These are phyloP conservation scores for Callyntrura sp. DNA, from an alignment of 2,888 invertebrate genomes.

Conservation along the genomic window DNA sequence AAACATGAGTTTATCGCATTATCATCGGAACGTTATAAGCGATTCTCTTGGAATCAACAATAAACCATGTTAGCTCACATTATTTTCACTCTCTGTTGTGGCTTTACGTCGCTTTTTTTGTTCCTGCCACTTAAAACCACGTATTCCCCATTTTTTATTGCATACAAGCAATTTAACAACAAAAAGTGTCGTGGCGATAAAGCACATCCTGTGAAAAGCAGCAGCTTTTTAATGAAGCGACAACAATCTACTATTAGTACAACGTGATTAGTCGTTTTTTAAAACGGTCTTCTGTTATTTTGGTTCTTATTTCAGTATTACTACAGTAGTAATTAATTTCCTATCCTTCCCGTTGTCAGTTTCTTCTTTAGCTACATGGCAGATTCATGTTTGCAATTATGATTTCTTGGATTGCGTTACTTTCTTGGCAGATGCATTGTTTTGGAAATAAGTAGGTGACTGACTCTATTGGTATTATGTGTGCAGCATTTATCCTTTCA, in stretches of 20 bases:
- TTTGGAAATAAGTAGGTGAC: slow-evolving; percentile 30
- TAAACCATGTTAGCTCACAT: neutral
- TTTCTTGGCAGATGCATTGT: slow-evolving; percentile 13
- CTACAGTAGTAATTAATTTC: slow-evolving; percentile 43
- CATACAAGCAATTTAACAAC: neutral
- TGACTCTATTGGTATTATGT: neutral
- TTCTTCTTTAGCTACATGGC: neutral
- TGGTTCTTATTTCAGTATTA: neutral
- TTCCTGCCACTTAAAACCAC: neutral
- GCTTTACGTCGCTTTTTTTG: slow-evolving; percentile 4
- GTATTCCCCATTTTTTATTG: neutral
- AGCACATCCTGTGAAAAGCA: slow-evolving; percentile 62
- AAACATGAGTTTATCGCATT: slow-evolving; percentile 6
- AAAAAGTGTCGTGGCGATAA: slow-evolving; percentile 44
- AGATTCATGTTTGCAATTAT: slow-evolving; percentile 19
- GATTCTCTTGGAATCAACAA: slow-evolving; percentile 7
- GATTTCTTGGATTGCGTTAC: neutral
- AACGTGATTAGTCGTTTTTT: slow-evolving; percentile 12
- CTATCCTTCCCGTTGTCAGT: slow-evolving; percentile 19
- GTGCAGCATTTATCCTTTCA: neutral
- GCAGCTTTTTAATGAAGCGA: slow-evolving; percentile 18
- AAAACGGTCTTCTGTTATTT: slow-evolving; percentile 1
- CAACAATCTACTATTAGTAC: neutral
- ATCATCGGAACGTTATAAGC: slow-evolving; percentile 16
- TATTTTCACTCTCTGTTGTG: slow-evolving; percentile 53